These are phyloP conservation scores for Chorisops tibialis DNA, from an alignment of 2,888 invertebrate genomes.

Conservation along the genomic window DNA sequence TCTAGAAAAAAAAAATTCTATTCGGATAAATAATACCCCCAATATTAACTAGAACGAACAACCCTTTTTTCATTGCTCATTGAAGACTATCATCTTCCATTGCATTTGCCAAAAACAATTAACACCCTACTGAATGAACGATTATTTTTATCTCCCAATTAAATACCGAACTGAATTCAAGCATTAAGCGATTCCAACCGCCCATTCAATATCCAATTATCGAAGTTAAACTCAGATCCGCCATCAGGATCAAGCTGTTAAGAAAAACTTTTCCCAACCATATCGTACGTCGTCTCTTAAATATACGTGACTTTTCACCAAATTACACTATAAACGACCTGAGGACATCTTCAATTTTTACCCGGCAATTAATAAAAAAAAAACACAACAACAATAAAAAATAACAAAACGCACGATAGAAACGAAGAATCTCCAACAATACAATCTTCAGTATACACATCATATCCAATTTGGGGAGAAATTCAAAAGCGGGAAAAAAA, in stretches of 20 bases:
- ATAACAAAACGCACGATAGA: background rate
- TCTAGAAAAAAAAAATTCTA: no score
- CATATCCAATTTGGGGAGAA: background rate
- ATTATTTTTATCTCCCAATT: background rate
- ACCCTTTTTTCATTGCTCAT: no score
- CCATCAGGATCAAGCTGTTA: background rate
- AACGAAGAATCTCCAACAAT: background rate
- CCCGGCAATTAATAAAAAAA: background rate
- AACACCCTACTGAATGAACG: background rate
- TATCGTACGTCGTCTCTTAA: background rate
- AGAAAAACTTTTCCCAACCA: background rate
- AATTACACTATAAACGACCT: background rate
- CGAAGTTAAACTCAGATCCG: background rate
- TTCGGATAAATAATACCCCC: no score
- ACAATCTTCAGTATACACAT: background rate
- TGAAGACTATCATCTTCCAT: no score
- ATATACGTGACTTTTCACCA: conserved; percentile 14
- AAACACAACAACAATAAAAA: background rate
- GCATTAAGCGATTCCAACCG: conserved; percentile 7
- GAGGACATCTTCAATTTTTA: background rate
- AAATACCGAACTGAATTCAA: background rate
- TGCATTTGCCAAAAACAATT: no score
- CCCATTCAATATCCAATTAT: conserved; percentile 1
- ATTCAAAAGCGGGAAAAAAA: background rate
- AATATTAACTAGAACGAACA: no score